Percentiles rank a stretch among this genome's conserved stretches.
Evolutionary conservation across 2,113 vertebrate genomes (phyloP).

Genomic region (Lipotes vexillifer): DNA sequence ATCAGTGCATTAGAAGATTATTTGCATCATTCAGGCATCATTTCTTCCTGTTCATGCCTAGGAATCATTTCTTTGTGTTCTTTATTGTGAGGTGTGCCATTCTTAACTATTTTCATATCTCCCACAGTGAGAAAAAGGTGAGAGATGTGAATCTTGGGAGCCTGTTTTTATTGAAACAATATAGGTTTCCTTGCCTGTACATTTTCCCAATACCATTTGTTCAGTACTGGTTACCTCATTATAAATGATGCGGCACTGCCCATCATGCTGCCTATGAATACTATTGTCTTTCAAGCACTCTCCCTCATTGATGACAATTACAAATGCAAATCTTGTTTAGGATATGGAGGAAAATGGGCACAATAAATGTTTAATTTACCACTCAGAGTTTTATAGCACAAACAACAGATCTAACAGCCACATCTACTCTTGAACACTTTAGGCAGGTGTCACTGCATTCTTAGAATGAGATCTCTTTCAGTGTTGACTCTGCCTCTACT

Average conservation of each 20-base stretch:
- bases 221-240: background rate
- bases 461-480: background rate
- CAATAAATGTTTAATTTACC: background rate
- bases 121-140: background rate
- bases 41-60: background rate
- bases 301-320: background rate
- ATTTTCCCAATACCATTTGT: background rate
- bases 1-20: background rate
- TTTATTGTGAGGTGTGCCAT: background rate
- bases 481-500: fast-evolving
- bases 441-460: background rate
- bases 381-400: background rate
- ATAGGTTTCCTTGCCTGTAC: background rate
- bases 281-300: background rate
- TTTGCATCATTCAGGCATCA: background rate
- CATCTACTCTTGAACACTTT: background rate
- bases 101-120: background rate
- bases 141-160: background rate
- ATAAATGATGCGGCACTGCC: background rate
- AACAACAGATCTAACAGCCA: background rate
- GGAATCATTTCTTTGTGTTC: background rate
- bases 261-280: too few relatives aligned
- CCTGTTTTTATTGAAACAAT: background rate
- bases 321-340: background rate
- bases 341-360: background rate